These are phyloP conservation scores for Acrobasis repandana DNA, from an alignment of 2,888 invertebrate species.

Conservation along the genomic window DNA sequence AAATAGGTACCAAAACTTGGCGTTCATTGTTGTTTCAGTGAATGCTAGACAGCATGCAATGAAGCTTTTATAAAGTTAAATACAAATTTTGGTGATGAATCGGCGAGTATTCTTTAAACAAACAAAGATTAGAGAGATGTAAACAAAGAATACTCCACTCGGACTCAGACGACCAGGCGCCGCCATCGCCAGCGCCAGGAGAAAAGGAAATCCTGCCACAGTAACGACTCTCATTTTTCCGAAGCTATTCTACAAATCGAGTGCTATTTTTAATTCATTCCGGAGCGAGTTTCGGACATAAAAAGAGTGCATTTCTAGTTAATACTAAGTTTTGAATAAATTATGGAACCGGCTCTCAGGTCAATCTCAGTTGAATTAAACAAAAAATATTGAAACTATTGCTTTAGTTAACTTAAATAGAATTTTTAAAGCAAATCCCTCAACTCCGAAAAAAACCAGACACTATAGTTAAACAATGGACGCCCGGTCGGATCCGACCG, in stretches of 20 bases:
- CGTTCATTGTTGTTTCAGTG: too few species aligned
- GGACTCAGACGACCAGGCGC: constrained; percentile 7
- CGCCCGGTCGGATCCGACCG: too few species aligned
- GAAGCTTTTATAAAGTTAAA: too few species aligned
- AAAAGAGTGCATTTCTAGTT: background rate
- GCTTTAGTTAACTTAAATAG: background rate
- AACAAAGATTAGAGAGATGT: too few species aligned
- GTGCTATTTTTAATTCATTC: background rate
- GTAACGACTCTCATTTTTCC: background rate
- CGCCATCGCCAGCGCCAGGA: background rate
- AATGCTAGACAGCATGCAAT: too few species aligned
- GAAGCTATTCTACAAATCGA: background rate
- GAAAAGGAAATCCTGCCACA: constrained; percentile 3
- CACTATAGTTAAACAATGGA: too few species aligned
- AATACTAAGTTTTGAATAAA: background rate
- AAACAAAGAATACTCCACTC: background rate
- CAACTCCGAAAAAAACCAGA: too few species aligned
- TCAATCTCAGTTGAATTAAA: background rate
- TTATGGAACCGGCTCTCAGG: background rate
- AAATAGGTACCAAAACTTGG: too few species aligned
- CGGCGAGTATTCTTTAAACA: too few species aligned
- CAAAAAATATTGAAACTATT: background rate
- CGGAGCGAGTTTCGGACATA: background rate
- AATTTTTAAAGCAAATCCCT: background rate
- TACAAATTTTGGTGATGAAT: too few species aligned